phyloP scores from a whole-genome alignment of 2,113 vertebrate genomes.

The Plestiodon gilberti region DNA sequence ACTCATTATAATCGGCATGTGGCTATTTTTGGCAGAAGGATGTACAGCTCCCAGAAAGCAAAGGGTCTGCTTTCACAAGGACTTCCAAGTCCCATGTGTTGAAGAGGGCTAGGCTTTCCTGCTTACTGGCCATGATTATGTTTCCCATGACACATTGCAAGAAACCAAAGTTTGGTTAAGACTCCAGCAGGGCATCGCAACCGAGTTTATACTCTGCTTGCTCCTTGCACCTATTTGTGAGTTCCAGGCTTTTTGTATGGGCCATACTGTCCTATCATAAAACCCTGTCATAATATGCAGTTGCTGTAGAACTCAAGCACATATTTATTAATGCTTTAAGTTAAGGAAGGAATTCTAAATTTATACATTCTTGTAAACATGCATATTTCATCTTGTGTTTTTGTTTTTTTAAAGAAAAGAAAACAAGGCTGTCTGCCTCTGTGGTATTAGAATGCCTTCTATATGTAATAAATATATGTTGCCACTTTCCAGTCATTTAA shows the following conservation, averaged over 20 bases:
- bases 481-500: neutral
- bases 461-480: neutral
- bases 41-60: too few relatives aligned
- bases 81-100: too few relatives aligned
- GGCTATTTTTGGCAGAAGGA: too few relatives aligned
- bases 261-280: neutral
- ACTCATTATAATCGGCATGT: too few relatives aligned
- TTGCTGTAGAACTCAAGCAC: neutral
- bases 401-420: neutral
- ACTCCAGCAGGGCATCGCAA: too few relatives aligned
- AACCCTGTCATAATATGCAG: neutral
- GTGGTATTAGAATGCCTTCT: neutral
- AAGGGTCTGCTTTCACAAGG: too few relatives aligned
- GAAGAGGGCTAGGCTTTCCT: too few relatives aligned
- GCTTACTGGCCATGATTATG: too few relatives aligned
- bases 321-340: neutral
- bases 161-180: too few relatives aligned
- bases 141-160: too few relatives aligned
- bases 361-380: neutral
- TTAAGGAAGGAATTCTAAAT: neutral
- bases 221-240: too few relatives aligned
- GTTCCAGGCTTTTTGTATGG: neutral
- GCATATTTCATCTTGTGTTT: rapidly evolving
- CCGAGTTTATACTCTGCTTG: too few relatives aligned
- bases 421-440: neutral